These are phyloP conservation scores for Drosophila nasuta DNA, from an alignment of 1,140 invertebrate species.

Conservation along the genomic window DNA sequence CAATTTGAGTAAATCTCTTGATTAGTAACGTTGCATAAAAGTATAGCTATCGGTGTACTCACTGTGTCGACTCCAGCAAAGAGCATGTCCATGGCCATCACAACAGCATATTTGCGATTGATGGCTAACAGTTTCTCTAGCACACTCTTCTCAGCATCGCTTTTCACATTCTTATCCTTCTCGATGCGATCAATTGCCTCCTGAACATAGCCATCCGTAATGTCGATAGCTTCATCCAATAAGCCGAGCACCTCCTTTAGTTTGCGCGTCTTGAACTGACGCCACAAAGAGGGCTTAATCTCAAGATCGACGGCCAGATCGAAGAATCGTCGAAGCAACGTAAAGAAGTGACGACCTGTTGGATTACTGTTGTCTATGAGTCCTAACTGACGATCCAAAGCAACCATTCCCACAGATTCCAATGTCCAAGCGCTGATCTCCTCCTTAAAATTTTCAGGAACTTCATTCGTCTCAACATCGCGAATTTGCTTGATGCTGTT, in stretches of 20 bases:
- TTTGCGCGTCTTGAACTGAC: conserved; percentile 86
- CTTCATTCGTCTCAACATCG: conserved; percentile 85
- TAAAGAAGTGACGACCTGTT: conserved; percentile 87
- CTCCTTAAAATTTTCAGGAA: conserved; percentile 87
- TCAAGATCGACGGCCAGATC: conserved; percentile 87
- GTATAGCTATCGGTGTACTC: conserved; percentile 40
- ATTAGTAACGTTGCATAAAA: background rate
- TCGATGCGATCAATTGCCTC: conserved; percentile 69
- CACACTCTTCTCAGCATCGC: conserved; percentile 83
- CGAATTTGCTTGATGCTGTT: conserved; percentile 85
- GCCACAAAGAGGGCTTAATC: conserved; percentile 87
- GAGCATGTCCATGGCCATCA: conserved; percentile 90
- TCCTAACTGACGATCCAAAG: conserved; percentile 88
- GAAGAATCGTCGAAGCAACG: conserved; percentile 87
- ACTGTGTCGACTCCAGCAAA: conserved; percentile 91
- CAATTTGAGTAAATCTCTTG: background rate
- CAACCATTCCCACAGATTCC: conserved; percentile 89
- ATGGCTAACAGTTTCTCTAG: conserved; percentile 87
- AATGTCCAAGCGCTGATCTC: conserved; percentile 89
- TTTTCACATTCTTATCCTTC: conserved; percentile 40
- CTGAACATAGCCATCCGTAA: conserved; percentile 27
- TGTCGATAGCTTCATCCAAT: conserved; percentile 15
- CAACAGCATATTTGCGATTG: conserved; percentile 86
- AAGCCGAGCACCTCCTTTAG: conserved; percentile 86
- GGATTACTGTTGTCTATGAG: conserved; percentile 85